Conservation (phyloP, 2,888 invertebrate species). For the Apoda limacodes region DNA sequence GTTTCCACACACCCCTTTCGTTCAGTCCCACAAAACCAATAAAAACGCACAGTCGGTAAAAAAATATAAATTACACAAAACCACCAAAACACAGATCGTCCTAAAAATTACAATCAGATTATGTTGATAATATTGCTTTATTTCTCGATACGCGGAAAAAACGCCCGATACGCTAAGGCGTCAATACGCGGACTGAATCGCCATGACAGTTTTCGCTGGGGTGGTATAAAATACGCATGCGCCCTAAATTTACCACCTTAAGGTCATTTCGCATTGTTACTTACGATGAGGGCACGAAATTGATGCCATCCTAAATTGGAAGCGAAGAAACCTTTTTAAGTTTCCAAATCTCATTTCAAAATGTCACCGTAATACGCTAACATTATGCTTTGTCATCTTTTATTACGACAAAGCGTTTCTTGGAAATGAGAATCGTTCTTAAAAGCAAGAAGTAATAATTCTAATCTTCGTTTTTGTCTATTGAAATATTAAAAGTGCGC, state of each 20-base stretch:
- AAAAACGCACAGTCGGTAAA: too few species aligned
- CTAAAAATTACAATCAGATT: too few species aligned
- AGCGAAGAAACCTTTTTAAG: constrained; percentile 37
- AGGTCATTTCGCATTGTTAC: constrained; percentile 56
- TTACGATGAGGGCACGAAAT: constrained; percentile 28
- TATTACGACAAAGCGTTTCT: too few species aligned
- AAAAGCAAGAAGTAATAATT: too few species aligned
- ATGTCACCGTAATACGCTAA: constrained; percentile 19
- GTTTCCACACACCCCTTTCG: too few species aligned
- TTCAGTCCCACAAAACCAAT: too few species aligned
- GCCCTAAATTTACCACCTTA: constrained; percentile 30
- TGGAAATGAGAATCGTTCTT: too few species aligned
- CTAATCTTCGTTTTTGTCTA: too few species aligned
- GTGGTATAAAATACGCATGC: constrained; percentile 50
- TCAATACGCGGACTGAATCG: constrained; percentile 60
- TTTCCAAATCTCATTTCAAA: constrained; percentile 22
- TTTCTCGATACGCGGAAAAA: constrained; percentile 13
- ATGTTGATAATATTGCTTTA: too few species aligned
- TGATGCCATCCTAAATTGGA: constrained; percentile 26
- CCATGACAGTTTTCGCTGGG: constrained; percentile 58
- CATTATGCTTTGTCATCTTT: too few species aligned
- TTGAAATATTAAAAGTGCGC: too few species aligned
- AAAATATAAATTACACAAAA: too few species aligned
- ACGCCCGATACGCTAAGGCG: constrained; percentile 39
- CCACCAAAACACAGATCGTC: constrained; percentile 21